phyloP scores from a whole-genome alignment of 2,797 vertebrate genomes.

The Malacoctenus gilli region DNA sequence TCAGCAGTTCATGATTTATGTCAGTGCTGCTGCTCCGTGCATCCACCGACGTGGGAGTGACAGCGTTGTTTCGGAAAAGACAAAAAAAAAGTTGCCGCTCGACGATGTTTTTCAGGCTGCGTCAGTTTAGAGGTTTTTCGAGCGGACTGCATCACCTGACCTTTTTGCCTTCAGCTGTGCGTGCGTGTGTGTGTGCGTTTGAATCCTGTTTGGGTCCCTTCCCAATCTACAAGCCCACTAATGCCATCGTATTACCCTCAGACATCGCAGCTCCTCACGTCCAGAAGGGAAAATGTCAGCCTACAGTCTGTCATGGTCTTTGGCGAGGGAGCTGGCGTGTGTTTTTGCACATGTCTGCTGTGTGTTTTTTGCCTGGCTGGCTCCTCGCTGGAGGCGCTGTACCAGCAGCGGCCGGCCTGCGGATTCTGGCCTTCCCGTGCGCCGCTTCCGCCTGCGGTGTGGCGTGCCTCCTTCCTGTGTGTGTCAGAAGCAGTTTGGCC shows the following conservation, averaged over 20 bases:
- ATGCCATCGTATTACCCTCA: slow-evolving; percentile 37
- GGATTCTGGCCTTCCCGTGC: slow-evolving; percentile 67
- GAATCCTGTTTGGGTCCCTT: slow-evolving; percentile 30
- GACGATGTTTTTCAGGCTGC: slow-evolving; percentile 22
- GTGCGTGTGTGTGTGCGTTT: too few species aligned
- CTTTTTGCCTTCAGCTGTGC: slow-evolving; percentile 5
- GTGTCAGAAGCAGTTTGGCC: slow-evolving; percentile 75
- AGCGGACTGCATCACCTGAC: not conserved
- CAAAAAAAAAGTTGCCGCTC: slow-evolving; percentile 33
- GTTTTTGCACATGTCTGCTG: slow-evolving; percentile 56
- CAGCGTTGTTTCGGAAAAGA: slow-evolving; percentile 23
- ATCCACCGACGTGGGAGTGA: slow-evolving; percentile 30
- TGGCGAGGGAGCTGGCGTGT: slow-evolving; percentile 36
- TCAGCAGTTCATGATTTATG: slow-evolving; percentile 66
- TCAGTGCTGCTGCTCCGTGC: slow-evolving; percentile 25
- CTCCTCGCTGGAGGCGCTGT: slow-evolving; percentile 44
- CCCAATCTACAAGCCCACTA: slow-evolving; percentile 29
- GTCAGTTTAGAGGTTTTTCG: slow-evolving; percentile 13
- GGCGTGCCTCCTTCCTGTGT: slow-evolving; percentile 77
- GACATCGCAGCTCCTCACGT: slow-evolving; percentile 38
- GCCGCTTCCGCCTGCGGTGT: slow-evolving; percentile 69
- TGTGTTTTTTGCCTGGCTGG: slow-evolving; percentile 50
- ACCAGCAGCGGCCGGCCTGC: slow-evolving; percentile 60
- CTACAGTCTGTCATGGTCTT: slow-evolving; percentile 33
- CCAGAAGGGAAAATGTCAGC: slow-evolving; percentile 40